phyloP scores from a whole-genome alignment of 2,797 vertebrate genomes.

The Pseudochirops corinnae region DNA sequence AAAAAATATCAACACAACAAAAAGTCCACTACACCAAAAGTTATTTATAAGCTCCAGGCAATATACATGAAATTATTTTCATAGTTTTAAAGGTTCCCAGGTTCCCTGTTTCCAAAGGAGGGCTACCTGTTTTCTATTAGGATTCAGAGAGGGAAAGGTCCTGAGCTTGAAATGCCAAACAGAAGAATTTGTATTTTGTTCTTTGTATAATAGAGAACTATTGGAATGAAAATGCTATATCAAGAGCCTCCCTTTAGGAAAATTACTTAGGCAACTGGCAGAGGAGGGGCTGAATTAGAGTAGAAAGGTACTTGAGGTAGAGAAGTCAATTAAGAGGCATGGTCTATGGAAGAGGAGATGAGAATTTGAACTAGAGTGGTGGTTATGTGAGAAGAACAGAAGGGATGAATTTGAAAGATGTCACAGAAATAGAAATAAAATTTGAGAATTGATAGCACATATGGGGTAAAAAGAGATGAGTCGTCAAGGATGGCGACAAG shows the following conservation, averaged over 20 bases:
- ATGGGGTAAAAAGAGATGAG: background rate
- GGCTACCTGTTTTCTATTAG: background rate
- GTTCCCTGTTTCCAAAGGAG: background rate
- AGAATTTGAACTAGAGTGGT: background rate
- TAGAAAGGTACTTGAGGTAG: background rate
- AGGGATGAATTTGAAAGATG: background rate
- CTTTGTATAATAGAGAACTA: background rate
- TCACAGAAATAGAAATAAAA: background rate
- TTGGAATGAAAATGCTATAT: background rate
- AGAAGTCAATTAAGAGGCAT: background rate
- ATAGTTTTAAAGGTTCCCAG: background rate
- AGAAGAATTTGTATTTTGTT: background rate
- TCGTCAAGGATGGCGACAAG: background rate
- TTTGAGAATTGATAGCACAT: background rate
- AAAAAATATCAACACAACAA: background rate
- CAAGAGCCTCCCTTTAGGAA: background rate
- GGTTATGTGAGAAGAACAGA: background rate
- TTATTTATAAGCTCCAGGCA: background rate
- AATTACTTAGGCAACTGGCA: background rate
- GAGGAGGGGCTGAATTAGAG: background rate
- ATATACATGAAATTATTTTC: background rate
- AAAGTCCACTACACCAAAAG: background rate
- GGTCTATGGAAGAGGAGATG: background rate
- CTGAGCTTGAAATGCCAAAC: background rate
- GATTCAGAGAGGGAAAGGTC: background rate